Base-by-base conservation (phyloP, 2,113 vertebrate genomes). In the Gila orcuttii region DNA sequence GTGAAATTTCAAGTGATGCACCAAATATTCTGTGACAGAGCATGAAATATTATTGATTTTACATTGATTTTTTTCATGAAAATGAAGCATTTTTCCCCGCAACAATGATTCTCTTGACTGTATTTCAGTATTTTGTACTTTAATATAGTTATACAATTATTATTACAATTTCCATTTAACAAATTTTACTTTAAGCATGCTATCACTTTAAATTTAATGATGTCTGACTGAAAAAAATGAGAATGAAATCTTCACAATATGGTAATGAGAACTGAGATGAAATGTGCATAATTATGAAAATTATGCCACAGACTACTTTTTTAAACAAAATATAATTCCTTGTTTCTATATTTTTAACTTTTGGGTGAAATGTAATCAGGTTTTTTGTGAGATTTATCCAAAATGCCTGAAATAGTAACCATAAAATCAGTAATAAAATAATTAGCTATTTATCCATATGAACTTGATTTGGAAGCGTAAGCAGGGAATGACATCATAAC, bases 401-500 rank as follows among this genome's bases (percentile, higher is more conserved):
- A 68, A 68, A 21, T 21, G 36, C 10, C 68, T 39, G 19, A 71
- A 71, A 15, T 74, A 42, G 5, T 74, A 45, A 71, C 42, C 36
- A 71, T 39, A 39, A 74, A 25, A 52, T 71, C 21, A 8, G 47
- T 23, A 66, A 69, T 71, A 82, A 47, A 45, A 52, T 15, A 15
- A 25, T 31, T 21, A 23, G 17, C 50, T 6, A 19, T 33, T 52
- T 19, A 10, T 3, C 9, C 75, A 57, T 13, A 39, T 31, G 57
- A n/a, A 79, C 8, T 73, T 47, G 3, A 47, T 15, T n/a, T 74
- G 17, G 9, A 39, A n/a, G 23, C 11, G 7, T 28, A 86, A 52
- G 5, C 52, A 39, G n/a, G 15, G 85, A 83, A 59, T 39, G 62
- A 86, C n/a, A 9, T 17, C 84, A 33, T 78, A 84, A 83, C 45